Evolutionary conservation across 2,888 invertebrate species (phyloP), one percentile per base, ranked within the genome.

Genomic region (Trichogramma evanescens): DNA sequence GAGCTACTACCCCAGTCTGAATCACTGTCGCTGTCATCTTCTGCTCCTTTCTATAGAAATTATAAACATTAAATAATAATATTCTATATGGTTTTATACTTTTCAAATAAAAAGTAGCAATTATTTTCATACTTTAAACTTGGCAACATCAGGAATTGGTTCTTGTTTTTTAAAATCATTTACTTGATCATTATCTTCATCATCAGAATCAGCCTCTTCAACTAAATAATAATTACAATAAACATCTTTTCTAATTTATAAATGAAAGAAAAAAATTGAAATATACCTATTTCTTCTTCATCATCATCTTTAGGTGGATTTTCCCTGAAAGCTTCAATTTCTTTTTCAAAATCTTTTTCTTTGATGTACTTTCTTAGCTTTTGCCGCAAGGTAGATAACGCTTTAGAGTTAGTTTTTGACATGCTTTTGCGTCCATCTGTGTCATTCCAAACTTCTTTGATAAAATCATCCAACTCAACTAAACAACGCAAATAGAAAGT

Each of bases 391-490:
- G 96, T 92, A 0, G 95, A 89, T 59, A 99, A 80, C 0, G 96
- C 93, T 78, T 96, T 98, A 53, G 95, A 91, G 78, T 93, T 95
- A 70, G 89, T 91, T 74, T 96, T 97, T 0, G 90, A 93, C 80
- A 96, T 84, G 59, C 88, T 86, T 73, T 92, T 93, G 45, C 84
- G 82, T 4, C 89, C 89, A 13, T 93, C 93, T 51, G 90, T 85
- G 76, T 97, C 96, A 69, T 93, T 94, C 98, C 98, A 95, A 67
- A 94, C 91, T 72, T 92, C 93, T 77, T 80, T 89, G 48, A 94
- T 87, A 71, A 93, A 95, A 72, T 92, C 91, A 69, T 95, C 95
- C 76, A 88, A 84, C 80, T 99, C 98, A 1, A 87, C 89, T 56
- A 96, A 78, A 72, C 89, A 89, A 10, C 91, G 83, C 8, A 91